Percentiles rank a stretch among this genome's conserved stretches.
These are phyloP conservation scores for Oligia fasciuncula DNA, from an alignment of 2,888 invertebrate species.

Conservation along the genomic window DNA sequence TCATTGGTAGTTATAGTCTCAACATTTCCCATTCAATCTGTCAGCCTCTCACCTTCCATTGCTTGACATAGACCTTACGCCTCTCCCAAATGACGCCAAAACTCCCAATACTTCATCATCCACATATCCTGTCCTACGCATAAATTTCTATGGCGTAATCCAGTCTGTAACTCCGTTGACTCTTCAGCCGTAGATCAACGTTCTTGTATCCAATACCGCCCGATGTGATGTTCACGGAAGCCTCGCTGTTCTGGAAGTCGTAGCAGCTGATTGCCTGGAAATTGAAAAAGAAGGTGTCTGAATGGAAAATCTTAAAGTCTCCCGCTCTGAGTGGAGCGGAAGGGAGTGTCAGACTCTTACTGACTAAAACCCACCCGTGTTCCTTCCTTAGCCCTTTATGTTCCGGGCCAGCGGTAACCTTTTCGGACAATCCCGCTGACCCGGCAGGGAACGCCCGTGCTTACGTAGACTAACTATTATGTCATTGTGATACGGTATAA, in stretches of 20 bases:
- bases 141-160: constrained; percentile 76
- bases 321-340: too few relatives aligned
- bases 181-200: constrained; percentile 74
- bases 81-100: not conserved
- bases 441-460: too few relatives aligned
- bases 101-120: not conserved
- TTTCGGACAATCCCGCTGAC: too few relatives aligned
- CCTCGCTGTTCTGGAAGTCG: constrained; percentile 78
- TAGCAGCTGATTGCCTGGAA: constrained; percentile 78
- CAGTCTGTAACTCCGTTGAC: constrained; percentile 75
- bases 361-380: too few relatives aligned
- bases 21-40: not conserved
- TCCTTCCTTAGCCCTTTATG: too few relatives aligned
- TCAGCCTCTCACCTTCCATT: not conserved
- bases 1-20: not conserved
- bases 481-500: not conserved
- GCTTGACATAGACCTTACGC: not conserved
- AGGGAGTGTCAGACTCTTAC: too few relatives aligned
- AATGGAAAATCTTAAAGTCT: not conserved
- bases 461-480: too few relatives aligned
- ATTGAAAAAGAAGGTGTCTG: not conserved
- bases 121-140: constrained; percentile 52
- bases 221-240: constrained; percentile 74
- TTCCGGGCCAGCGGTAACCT: too few relatives aligned
- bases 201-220: constrained; percentile 73